A percentile compares a stretch with the other conserved stretches of the same genome.
These are phyloP conservation scores for Caenorhabditis wallacei DNA, from an alignment of 2,888 invertebrate species.

Conservation along the genomic window DNA sequence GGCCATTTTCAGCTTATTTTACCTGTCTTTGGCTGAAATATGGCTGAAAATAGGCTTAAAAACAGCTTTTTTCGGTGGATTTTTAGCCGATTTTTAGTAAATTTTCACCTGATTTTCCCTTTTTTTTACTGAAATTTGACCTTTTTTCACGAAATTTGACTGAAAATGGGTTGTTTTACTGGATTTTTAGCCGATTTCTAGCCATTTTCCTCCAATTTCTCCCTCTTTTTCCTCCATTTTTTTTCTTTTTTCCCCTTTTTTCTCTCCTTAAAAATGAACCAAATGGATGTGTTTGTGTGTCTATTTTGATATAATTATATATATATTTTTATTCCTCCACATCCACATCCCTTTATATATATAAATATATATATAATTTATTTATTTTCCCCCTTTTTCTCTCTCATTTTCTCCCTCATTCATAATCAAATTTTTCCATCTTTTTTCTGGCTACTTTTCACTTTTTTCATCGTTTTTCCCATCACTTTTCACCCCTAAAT, in stretches of 20 bases:
- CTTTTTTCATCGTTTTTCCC: neutral
- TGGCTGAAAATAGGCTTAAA: too few species aligned
- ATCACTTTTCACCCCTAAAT: neutral
- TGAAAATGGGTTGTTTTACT: too few species aligned
- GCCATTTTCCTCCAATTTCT: neutral
- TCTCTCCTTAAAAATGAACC: neutral
- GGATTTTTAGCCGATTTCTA: too few species aligned
- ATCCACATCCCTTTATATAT: neutral
- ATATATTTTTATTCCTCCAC: neutral
- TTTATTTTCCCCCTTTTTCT: conserved; percentile 23
- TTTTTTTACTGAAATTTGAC: too few species aligned
- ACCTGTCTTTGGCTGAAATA: too few species aligned
- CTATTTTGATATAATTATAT: conserved; percentile 4
- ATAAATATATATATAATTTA: conserved; percentile 3
- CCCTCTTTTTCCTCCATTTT: too few species aligned
- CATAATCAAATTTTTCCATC: conserved; percentile 1
- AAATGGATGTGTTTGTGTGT: neutral
- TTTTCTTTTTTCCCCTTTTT: too few species aligned
- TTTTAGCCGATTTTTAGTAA: too few species aligned
- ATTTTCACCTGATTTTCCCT: too few species aligned
- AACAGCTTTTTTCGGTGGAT: too few species aligned
- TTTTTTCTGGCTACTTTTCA: neutral
- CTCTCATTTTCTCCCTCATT: neutral
- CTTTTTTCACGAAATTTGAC: too few species aligned
- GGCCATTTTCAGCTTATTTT: too few species aligned